Evolutionary conservation across 2,888 invertebrate genomes (phyloP).

Genomic region (Drosophila dives): DNA sequence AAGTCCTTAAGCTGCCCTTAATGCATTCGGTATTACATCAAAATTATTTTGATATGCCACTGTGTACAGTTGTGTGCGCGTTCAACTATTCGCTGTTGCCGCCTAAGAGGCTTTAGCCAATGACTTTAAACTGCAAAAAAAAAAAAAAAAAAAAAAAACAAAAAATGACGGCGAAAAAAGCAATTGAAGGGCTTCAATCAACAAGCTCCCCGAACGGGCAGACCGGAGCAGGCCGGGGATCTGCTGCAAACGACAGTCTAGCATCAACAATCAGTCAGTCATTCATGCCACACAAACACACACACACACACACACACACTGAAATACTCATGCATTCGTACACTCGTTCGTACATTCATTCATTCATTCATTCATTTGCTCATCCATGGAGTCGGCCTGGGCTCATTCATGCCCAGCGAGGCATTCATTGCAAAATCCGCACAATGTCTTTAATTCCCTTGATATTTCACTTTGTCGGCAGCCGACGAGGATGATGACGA

Average conservation of each 20-base stretch:
- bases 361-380: conserved; percentile 46
- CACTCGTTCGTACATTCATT: neutral
- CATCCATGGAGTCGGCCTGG: conserved; percentile 36
- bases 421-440: conserved; percentile 73
- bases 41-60: neutral
- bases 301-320: conserved; percentile 26
- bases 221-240: conserved; percentile 6
- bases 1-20: neutral
- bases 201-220: conserved; percentile 31
- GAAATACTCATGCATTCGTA: conserved; percentile 8
- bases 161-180: conserved; percentile 32
- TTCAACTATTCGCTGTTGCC: conserved; percentile 23
- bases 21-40: neutral
- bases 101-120: conserved; percentile 26
- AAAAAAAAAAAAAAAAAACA: conserved; percentile 28
- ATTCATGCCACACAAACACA: conserved; percentile 37
- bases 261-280: conserved; percentile 59
- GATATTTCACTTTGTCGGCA: conserved; percentile 77
- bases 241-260: conserved; percentile 25
- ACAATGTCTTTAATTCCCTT: conserved; percentile 81
- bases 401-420: conserved; percentile 62
- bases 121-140: conserved; percentile 42
- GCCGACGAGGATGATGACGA: conserved; percentile 26
- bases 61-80: conserved; percentile 25
- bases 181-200: conserved; percentile 66